Evolutionary conservation across 1,140 invertebrate species (phyloP), one percentile per base, ranked within the genome.

Genomic region (Dreissena polymorpha): DNA sequence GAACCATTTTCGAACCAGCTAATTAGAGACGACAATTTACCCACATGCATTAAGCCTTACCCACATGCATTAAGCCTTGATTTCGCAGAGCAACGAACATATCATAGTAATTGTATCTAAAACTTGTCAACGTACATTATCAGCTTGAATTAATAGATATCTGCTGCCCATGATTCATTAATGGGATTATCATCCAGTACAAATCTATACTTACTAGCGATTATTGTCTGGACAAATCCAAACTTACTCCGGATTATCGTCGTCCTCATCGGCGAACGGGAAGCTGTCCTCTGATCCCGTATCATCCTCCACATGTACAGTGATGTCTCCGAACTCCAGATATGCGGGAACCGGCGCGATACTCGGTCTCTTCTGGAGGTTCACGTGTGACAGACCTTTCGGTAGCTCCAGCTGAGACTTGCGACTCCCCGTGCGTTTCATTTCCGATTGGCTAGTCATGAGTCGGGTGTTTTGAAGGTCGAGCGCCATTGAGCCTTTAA

Each of bases 291-390:
- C 89, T 8, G 81, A 83, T 39, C 68, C 49, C 1, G 72, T 83
- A 27, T 76, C 81, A 10, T 83, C 74, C 51, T 83, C 81, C 29
- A 88, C 53, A 25, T 89, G 89, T 65, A 92, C 86, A 25, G 87
- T 87, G 12, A 91, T 89, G 67, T 88, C 87, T 60, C 81, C 85
- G 16, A 92, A 85, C 27, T 93, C 93, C 21, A 94, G 83, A 71
- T 93, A 90, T 49, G 93, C 93, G 0, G 93, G 93, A 10, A 94
- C 93, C 0, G 93, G 93, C 6, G 93, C 93, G 50, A 94, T 94
- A 82, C 92, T 93, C 0, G 93, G 92, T 18, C 93, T 78, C 78
- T 91, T 91, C 68, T 91, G 89, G 63, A 92, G 74, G 64, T 85
- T 92, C 65, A 87, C 83, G 10, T 88, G 87, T 57, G 84, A 90